Evolutionary conservation across 2,888 invertebrate genomes (phyloP), one percentile per base, ranked within the genome.

Genomic region (Hypolimnas misippus): DNA sequence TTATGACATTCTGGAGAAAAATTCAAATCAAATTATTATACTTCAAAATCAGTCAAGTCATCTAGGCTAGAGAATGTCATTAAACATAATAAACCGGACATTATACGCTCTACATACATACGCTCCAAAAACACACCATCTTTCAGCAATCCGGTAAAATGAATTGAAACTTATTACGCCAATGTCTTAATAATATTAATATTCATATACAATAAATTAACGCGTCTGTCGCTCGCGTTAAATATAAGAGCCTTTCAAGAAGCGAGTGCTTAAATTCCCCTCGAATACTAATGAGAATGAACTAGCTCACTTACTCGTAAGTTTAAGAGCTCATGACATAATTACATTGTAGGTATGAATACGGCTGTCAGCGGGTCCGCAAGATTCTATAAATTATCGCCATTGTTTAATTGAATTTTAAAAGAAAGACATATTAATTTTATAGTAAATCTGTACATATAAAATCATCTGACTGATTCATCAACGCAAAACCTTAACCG

Each of bases 261-360:
- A 5, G 17, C 17, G 52, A 52, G 52, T 19, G 52, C 35, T 52
- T 19, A 52, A 52, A 52, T 52, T 52, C 19, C 10, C 35, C 35
- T 52, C n/a, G 52, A 52, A 52, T 52, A 52, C 52, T 52, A 52
- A 52, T 52, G 52, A 52, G 52, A 4, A 8, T 19, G n/a, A 52
- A 52, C 52, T 52, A 35, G 17, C 33, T 17, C n/a, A n/a, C n/a
- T n/a, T n/a, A n/a, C 52, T 29, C 35, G 35, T 14, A 33, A 19
- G 14, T 46, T 35, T 14, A 56, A 33, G 56, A 1, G 31, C 31
- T 56, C 16, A 17, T n/a, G 31, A 55, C 31, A n/a, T 55, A 55
- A 55, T 40, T 58, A 51, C 51, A 42, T 33, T 19, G 10, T 42
- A 42, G 33, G 42, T 46, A 21, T 16, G 10, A 16, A 16, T 42